A percentile compares a stretch with the other conserved stretches of the same genome.
phyloP scores from a whole-genome alignment of 2,888 invertebrate species.

The Lobophora halterata region DNA sequence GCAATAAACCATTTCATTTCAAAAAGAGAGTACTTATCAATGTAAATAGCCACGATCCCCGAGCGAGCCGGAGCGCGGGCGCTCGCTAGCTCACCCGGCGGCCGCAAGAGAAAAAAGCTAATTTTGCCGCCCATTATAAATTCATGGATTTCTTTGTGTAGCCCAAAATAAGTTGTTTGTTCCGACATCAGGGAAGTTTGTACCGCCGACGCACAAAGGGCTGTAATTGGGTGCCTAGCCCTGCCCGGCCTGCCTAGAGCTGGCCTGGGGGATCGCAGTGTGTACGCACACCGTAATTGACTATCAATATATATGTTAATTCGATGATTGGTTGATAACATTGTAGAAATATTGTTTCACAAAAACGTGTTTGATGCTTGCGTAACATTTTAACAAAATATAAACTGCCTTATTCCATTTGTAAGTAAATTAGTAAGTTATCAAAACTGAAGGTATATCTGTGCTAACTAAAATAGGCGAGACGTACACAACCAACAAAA shows the following conservation, averaged over 20 bases:
- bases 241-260: conserved; percentile 34
- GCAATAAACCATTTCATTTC: no score
- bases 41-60: conserved; percentile 16
- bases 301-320: conserved; percentile 17
- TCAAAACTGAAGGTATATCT: no score
- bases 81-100: conserved; percentile 15
- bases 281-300: conserved; percentile 11
- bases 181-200: conserved; percentile 53
- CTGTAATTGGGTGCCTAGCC: conserved; percentile 60
- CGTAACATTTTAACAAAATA: no score
- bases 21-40: conserved; percentile 11
- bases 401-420: no score
- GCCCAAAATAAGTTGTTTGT: conserved; percentile 70
- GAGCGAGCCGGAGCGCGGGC: conserved; percentile 7
- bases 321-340: conserved; percentile 2
- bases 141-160: conserved; percentile 72
- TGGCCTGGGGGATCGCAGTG: conserved; percentile 12
- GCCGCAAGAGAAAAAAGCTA: conserved; percentile 63
- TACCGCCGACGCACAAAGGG: conserved; percentile 44
- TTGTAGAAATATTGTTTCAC: background rate
- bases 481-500: no score
- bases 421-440: no score
- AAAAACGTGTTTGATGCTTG: background rate
- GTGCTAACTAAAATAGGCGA: conserved; percentile 3
- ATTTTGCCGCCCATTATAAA: conserved; percentile 71